Evolutionary conservation across 2,888 invertebrate species (phyloP).

Genomic region (Drosophila mulleri): DNA sequence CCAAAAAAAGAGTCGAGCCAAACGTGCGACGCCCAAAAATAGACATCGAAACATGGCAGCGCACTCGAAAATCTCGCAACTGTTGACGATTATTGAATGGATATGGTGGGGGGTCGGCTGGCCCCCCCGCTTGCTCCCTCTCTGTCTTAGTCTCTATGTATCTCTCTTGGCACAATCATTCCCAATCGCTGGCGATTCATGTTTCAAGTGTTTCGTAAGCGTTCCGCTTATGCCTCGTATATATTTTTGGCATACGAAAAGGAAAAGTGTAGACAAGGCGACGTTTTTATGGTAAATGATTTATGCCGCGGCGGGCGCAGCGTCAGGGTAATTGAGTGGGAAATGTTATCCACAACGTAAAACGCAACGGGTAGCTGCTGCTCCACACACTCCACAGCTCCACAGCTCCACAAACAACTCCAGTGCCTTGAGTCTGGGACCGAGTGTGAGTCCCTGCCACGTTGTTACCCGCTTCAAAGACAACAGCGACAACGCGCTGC

Average conservation of each 20-base stretch:
- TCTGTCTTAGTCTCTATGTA: neutral
- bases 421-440: neutral
- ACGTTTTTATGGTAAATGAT: slow-evolving; percentile 79
- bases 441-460: slow-evolving; percentile 40
- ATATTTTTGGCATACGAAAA: slow-evolving; percentile 76
- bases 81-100: slow-evolving; percentile 75
- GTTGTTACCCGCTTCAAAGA: slow-evolving; percentile 77
- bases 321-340: slow-evolving; percentile 78
- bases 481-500: slow-evolving; percentile 65
- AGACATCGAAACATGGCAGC: slow-evolving; percentile 71
- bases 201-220: slow-evolving; percentile 76
- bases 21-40: slow-evolving; percentile 79
- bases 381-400: neutral
- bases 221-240: slow-evolving; percentile 54
- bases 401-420: too few species aligned
- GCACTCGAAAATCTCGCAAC: slow-evolving; percentile 63
- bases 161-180: slow-evolving; percentile 10
- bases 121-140: too few species aligned
- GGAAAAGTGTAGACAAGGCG: slow-evolving; percentile 78
- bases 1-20: slow-evolving; percentile 73
- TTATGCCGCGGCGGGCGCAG: slow-evolving; percentile 74
- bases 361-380: neutral
- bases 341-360: slow-evolving; percentile 62
- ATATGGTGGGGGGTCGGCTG: neutral
- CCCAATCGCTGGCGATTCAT: slow-evolving; percentile 53